Conservation (phyloP, 2,888 invertebrate species). For the Tanypteryx hageni region DNA sequence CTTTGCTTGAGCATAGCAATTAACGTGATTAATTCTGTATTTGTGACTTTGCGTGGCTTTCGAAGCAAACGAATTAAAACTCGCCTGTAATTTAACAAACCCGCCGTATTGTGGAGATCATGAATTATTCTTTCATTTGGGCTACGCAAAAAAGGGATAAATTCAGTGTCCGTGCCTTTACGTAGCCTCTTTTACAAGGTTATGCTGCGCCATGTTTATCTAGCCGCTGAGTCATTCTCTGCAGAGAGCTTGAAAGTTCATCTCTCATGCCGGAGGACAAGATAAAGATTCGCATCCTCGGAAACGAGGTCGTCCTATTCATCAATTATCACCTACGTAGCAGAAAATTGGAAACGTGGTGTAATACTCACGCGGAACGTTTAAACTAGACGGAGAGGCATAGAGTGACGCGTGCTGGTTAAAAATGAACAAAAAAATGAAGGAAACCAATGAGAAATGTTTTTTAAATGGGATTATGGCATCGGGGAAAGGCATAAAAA, state of each 20-base stretch:
- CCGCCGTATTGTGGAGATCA: too few species aligned
- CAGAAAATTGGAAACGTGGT: not conserved
- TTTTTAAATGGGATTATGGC: not conserved
- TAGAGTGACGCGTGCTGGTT: not conserved
- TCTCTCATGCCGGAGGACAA: not conserved
- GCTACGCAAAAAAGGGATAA: not conserved
- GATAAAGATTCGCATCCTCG: not conserved
- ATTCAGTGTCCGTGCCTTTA: not conserved
- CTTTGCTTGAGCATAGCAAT: too few species aligned
- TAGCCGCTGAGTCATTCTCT: not conserved
- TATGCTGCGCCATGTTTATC: not conserved
- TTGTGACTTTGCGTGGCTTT: too few species aligned
- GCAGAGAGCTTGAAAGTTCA: not conserved
- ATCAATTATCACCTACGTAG: not conserved
- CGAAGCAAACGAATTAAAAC: too few species aligned
- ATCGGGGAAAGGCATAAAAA: not conserved
- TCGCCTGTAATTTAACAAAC: too few species aligned
- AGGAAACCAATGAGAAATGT: not conserved
- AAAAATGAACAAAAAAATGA: not conserved
- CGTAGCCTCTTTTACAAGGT: not conserved
- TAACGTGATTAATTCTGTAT: too few species aligned
- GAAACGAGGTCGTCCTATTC: constrained; percentile 13
- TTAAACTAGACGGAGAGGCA: too few species aligned
- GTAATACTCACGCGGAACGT: too few species aligned
- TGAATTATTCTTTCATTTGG: not conserved